A percentile compares a stretch with the other conserved stretches of the same genome.
These are phyloP conservation scores for Actinia tenebrosa DNA, from an alignment of 64 coral and sea anemone species.

Conservation along the genomic window DNA sequence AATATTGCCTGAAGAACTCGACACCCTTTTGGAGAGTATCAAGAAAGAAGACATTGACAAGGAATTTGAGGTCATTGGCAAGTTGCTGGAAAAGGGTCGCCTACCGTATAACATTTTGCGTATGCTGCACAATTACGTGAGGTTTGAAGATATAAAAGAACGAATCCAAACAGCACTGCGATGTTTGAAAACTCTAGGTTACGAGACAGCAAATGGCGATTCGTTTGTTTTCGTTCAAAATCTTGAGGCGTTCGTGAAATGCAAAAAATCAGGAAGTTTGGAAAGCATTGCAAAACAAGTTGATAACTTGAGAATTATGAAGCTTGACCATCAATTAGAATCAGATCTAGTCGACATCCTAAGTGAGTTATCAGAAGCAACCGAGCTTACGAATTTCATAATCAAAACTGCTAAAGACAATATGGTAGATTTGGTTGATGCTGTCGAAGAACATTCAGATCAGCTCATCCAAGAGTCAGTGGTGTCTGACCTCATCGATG, in stretches of 20 bases:
- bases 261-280: conserved; percentile 4
- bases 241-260: neutral
- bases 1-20: neutral
- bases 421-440: conserved; percentile 72
- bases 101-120: neutral
- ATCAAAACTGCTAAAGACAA: conserved; percentile 74
- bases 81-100: neutral
- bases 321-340: conserved; percentile 17
- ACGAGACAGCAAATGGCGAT: neutral
- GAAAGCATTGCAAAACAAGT: neutral
- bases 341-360: conserved; percentile 37
- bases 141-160: neutral
- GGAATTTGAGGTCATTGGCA: neutral
- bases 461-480: conserved; percentile 65
- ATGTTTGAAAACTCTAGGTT: neutral
- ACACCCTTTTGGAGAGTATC: neutral
- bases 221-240: neutral
- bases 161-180: neutral
- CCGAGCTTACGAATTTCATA: conserved; percentile 55
- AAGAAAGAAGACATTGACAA: neutral
- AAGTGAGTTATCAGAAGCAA: conserved; percentile 26
- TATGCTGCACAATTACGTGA: neutral
- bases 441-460: conserved; percentile 94
- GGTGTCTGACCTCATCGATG: conserved; percentile 82
- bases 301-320: neutral